Conservation (phyloP, 2,888 invertebrate genomes). For the Cerceris ruficornis region DNA sequence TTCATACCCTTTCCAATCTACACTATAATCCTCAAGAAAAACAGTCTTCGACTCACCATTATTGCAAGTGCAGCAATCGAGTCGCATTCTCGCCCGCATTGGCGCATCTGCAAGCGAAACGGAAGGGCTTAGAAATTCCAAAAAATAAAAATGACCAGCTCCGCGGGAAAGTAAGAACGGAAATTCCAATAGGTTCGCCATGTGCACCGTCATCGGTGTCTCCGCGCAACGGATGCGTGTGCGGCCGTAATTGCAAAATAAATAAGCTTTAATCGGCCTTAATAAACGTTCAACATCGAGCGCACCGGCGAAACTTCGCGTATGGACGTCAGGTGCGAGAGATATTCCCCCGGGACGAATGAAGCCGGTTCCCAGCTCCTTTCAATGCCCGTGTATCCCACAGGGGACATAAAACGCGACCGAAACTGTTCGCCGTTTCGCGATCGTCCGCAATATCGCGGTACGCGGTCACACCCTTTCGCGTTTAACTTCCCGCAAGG, state of each 20-base stretch:
- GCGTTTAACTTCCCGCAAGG: constrained; percentile 39
- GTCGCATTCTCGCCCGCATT: too few species aligned
- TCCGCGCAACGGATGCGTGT: neutral
- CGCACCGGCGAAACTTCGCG: constrained; percentile 15
- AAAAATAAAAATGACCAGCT: neutral
- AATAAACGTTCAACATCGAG: constrained; percentile 46
- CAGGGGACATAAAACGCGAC: constrained; percentile 51
- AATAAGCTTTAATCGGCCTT: constrained; percentile 66
- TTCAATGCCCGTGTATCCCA: constrained; percentile 35
- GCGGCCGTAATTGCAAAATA: constrained; percentile 58
- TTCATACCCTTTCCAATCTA: too few species aligned
- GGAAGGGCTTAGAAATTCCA: neutral
- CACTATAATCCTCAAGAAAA: too few species aligned
- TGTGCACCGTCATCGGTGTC: neutral
- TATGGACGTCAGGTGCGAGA: constrained; percentile 35
- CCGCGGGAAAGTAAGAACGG: neutral
- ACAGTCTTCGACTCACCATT: too few species aligned
- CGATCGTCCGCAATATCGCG: constrained; percentile 37
- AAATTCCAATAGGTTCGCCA: constrained; percentile 10
- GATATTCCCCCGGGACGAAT: constrained; percentile 9
- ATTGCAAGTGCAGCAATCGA: too few species aligned
- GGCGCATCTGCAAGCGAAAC: too few species aligned
- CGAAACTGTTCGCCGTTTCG: constrained; percentile 44
- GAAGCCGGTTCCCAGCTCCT: constrained; percentile 16
- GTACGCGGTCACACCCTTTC: constrained; percentile 42